Percentiles rank a stretch among this genome's conserved stretches.
phyloP scores from a whole-genome alignment of 2,888 invertebrate genomes.

The Anoplius nigerrimus region DNA sequence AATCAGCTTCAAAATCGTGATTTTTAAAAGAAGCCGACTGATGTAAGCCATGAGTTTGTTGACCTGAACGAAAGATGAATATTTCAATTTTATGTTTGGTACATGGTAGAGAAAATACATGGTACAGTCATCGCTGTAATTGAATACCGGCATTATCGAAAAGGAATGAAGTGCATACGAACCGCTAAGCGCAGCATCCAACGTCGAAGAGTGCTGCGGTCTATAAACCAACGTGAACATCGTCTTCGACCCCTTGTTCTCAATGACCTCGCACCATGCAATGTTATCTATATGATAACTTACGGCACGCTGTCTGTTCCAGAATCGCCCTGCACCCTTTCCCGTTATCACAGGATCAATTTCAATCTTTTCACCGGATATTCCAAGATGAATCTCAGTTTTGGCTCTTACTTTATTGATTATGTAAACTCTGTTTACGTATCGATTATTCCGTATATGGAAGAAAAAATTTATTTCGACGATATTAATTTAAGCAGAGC shows the following conservation, averaged over 20 bases:
- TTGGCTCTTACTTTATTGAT: slow-evolving; percentile 88
- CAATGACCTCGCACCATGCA: slow-evolving; percentile 90
- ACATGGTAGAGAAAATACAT: slow-evolving; percentile 3
- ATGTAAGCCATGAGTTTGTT: slow-evolving; percentile 66
- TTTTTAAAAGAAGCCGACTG: slow-evolving; percentile 84
- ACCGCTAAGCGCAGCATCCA: slow-evolving; percentile 47
- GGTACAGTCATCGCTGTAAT: too few species aligned
- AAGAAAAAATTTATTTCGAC: not conserved
- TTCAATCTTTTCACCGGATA: slow-evolving; percentile 93
- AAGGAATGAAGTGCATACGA: not conserved
- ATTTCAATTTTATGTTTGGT: not conserved
- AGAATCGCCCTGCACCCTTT: slow-evolving; percentile 73
- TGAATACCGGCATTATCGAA: too few species aligned
- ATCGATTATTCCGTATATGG: slow-evolving; percentile 2
- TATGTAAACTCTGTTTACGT: slow-evolving; percentile 82
- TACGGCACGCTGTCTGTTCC: slow-evolving; percentile 85
- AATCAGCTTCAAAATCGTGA: slow-evolving; percentile 92
- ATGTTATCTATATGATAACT: slow-evolving; percentile 91
- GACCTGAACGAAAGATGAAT: slow-evolving; percentile 40
- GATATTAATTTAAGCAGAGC: not conserved
- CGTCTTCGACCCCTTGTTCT: slow-evolving; percentile 84
- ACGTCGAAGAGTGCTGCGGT: slow-evolving; percentile 64
- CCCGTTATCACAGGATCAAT: slow-evolving; percentile 84
- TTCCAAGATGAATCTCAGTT: slow-evolving; percentile 89
- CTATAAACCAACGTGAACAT: slow-evolving; percentile 86